Evolutionary conservation across 2,888 invertebrate genomes (phyloP), one percentile per base, ranked within the genome.

Genomic region (Phasia obesa): DNA sequence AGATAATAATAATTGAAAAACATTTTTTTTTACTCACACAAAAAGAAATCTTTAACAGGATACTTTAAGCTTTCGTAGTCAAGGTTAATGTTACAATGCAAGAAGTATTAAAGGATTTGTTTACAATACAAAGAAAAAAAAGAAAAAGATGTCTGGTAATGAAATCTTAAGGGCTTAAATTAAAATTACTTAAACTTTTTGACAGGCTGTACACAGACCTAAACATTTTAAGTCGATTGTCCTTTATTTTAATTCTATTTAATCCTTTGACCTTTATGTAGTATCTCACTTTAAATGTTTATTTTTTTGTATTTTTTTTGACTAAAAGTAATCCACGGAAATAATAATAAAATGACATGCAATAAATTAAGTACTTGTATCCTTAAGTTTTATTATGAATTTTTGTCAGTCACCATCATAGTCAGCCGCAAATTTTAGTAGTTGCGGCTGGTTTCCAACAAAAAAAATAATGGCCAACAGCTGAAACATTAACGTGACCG

Each of bases 401-500:
- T 64, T 73, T 42, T 51, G 73, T 57, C 55, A 53, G 70, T 64
- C 77, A 42, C 55, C 73, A 62, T 44, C 49, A 38, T 70, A 59
- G 55, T 25, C 60, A 57, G 49, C 57, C 60, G 17, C 70, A 62
- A 57, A 9, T 60, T 55, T 65, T 57, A 64, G 62, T 64, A 42
- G 70, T 23, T 44, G 55, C 35, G 25, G 17, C 57, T 19, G 67
- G 2, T 62, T 53, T 62, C 23, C 42, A 11, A 35, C 7, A 27
- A 11, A 49, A n/a, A n/a, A n/a, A n/a, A 71, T 64, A 75, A 25
- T 59, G 42, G 35, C 53, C 64, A 70, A 53, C 69, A 74, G 57
- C 62, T 60, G 60, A 13, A 51, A 64, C 57, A 53, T 25, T 69
- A 77, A 82, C 81, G 69, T 82, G 81, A 82, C 81, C 62, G 69